Base-by-base conservation (phyloP, 1,140 invertebrate species). In the Cyclargus thomasi region DNA sequence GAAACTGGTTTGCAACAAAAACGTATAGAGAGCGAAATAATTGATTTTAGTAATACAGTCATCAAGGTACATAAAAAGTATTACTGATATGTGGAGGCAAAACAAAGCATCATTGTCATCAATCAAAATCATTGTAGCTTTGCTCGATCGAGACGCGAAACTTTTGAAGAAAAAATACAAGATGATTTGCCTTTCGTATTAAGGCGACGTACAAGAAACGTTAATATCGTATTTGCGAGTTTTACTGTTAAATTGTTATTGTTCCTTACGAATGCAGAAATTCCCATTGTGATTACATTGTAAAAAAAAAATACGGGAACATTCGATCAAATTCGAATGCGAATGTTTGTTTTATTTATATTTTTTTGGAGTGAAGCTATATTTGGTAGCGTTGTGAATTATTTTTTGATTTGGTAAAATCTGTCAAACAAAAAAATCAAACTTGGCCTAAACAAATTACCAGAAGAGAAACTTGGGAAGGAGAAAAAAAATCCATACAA, bases 171-270 rank as follows among this genome's bases (percentile, higher is more conserved):
- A 70, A 70, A 75, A 67, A 55, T 67, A 64, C 63, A 67, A 70
- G 71, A 76, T 75, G 69, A 67, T 69, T 76, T 70, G 72, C 70
- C 64, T 71, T 76, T 64, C 62, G 63, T 62, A 64, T 70, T 73
- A 71, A 75, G 68, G 64, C 21, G 62, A 70, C 53, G 55, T 47
- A 14, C 29, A 64, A 18, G n/a, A 39, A 14, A 18, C 16, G 36
- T 39, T 64, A 39, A 53, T 8, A 64, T 39, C 11, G 63, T 64
- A 39, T 64, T 39, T 39, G 16, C n/a, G 29, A 47, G 35, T 21
- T 21, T 39, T 35, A 23, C 16, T 63, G 62, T n/a, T 22, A 62
- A 62, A 62, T 22, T 62, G 20, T 22, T n/a, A 2, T 62, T 22
- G 16, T 62, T 62, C 14, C 23, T 16, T 62, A 23, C 11, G 18